phyloP scores from a whole-genome alignment of 2,797 vertebrate species.

The Aphelocoma californica region DNA sequence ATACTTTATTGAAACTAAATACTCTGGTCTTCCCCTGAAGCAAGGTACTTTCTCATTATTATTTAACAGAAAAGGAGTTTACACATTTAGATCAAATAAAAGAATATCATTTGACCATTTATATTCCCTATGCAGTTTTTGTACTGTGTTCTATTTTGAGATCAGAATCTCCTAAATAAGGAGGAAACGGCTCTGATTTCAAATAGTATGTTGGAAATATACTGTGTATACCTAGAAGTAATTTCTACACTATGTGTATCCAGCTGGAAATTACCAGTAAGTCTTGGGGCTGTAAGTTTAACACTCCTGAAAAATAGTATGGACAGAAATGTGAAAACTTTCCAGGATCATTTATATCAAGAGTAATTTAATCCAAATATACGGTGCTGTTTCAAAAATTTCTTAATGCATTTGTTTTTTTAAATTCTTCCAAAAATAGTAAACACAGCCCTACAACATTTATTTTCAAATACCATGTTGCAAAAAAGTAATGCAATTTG shows the following conservation, averaged over 20 bases:
- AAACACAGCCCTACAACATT: neutral
- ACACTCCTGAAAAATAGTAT: neutral
- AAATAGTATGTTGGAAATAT: neutral
- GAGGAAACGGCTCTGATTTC: neutral
- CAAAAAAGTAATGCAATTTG: neutral
- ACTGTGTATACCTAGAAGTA: neutral
- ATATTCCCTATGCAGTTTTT: neutral
- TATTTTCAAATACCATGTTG: neutral
- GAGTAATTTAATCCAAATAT: neutral
- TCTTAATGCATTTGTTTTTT: neutral
- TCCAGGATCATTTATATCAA: neutral
- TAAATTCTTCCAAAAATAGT: neutral
- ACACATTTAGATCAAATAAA: neutral
- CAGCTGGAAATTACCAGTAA: neutral
- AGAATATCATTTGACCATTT: neutral
- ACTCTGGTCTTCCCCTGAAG: neutral
- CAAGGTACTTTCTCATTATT: neutral
- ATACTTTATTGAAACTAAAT: neutral
- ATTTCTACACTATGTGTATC: neutral
- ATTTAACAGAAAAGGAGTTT: neutral
- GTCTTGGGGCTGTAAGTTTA: neutral
- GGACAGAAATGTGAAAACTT: neutral
- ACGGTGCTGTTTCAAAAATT: neutral
- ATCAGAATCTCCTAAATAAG: neutral
- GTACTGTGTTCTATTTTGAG: neutral